A percentile compares a stretch with the other conserved stretches of the same genome.
Conservation (phyloP, 2,113 vertebrate species). For the Neopipo cinnamomea region DNA sequence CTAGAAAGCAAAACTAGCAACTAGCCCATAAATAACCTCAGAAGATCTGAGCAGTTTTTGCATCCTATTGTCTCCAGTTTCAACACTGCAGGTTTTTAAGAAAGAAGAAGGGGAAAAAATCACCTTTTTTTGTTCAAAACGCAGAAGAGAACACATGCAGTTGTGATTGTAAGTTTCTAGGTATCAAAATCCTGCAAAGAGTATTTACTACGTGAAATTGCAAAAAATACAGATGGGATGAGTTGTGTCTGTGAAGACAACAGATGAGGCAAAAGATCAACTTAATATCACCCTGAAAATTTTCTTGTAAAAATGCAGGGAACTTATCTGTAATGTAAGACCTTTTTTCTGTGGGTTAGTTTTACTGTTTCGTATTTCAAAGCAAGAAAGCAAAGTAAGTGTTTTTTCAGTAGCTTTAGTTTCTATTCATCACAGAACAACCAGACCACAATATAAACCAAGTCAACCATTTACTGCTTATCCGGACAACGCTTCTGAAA, state of each 20-base stretch:
- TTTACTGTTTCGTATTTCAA: not conserved
- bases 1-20: not conserved
- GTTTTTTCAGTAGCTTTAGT: slow-evolving; percentile 8
- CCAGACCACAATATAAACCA: not conserved
- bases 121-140: not conserved
- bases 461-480: not conserved
- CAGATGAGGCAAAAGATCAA: not conserved
- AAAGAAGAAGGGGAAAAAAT: not conserved
- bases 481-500: not conserved
- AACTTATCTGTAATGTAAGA: not conserved
- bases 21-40: not conserved
- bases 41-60: not conserved
- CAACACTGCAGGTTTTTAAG: not conserved
- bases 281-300: not conserved
- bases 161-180: not conserved
- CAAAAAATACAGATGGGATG: not conserved
- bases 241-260: not conserved
- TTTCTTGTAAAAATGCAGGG: not conserved
- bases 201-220: not conserved
- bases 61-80: not conserved
- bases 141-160: not conserved
- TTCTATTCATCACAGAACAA: slow-evolving; percentile 9
- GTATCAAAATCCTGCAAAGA: not conserved
- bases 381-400: slow-evolving; percentile 31
- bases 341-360: not conserved